Percentiles rank a stretch among this genome's conserved stretches.
Evolutionary conservation across 2,797 vertebrate species (phyloP).

Genomic region (Sparus aurata): DNA sequence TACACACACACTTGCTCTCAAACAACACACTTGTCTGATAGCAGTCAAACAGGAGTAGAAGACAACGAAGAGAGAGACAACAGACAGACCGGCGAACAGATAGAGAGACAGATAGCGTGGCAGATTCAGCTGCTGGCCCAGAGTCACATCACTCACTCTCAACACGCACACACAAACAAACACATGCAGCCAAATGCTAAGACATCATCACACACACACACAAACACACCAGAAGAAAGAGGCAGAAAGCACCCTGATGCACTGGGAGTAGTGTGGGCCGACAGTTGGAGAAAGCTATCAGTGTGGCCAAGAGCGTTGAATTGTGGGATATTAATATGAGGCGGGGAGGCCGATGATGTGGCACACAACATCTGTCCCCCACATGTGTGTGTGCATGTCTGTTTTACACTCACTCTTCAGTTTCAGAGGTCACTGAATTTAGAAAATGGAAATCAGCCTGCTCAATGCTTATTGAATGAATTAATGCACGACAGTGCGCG

Average conservation of each 20-base stretch:
- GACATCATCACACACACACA: constrained; percentile 41
- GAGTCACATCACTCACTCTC: constrained; percentile 75
- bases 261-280: constrained; percentile 39
- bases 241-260: constrained; percentile 35
- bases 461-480: background rate
- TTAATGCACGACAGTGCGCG: background rate
- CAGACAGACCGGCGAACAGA: constrained; percentile 74
- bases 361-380: constrained; percentile 35
- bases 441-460: background rate
- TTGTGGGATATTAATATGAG: constrained; percentile 60
- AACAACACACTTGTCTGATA: constrained; percentile 78
- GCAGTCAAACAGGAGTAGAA: constrained; percentile 77
- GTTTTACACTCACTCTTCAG: background rate
- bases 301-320: constrained; percentile 43
- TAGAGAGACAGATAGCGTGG: constrained; percentile 71
- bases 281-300: constrained; percentile 53
- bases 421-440: constrained; percentile 8
- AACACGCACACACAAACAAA: constrained; percentile 20
- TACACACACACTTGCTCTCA: constrained; percentile 46
- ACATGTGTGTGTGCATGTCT: constrained; percentile 1
- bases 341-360: constrained; percentile 51
- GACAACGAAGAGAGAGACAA: constrained; percentile 72
- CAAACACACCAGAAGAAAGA: constrained; percentile 32
- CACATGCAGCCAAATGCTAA: constrained; percentile 33
- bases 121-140: constrained; percentile 66